phyloP scores from a whole-genome alignment of 2,888 invertebrate species.

The Rhynchonema sp. region DNA sequence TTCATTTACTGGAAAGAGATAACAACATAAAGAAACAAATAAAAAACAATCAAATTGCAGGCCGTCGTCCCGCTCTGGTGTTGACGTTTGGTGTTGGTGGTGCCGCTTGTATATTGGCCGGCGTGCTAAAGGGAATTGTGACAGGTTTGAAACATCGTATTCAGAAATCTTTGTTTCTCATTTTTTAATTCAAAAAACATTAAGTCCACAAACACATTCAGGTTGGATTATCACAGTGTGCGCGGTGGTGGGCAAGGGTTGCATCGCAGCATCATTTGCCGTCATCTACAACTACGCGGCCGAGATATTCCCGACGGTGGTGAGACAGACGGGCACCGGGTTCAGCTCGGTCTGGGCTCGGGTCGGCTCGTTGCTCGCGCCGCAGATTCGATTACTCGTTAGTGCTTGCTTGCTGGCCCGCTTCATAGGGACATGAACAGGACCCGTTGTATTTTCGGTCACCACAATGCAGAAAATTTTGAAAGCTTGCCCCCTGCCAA shows the following conservation, averaged over 20 bases:
- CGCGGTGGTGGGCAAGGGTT: conserved; percentile 3
- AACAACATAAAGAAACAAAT: too few relatives aligned
- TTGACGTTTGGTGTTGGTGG: conserved; percentile 2
- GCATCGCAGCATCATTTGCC: conserved; percentile 6
- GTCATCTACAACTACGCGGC: conserved; percentile 8
- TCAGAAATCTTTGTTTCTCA: too few relatives aligned
- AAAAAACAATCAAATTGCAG: too few relatives aligned
- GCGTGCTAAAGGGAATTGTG: not conserved
- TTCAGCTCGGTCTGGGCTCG: conserved; percentile 5
- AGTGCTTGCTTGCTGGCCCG: too few relatives aligned
- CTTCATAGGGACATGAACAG: too few relatives aligned
- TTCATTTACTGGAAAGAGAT: too few relatives aligned
- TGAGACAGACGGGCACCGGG: conserved; percentile 6
- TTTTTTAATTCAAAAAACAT: not conserved
- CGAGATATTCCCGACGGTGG: conserved; percentile 3
- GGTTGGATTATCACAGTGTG: not conserved
- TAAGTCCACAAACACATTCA: not conserved
- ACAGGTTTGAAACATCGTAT: not conserved
- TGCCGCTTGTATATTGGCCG: not conserved
- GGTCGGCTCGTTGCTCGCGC: conserved; percentile 5
- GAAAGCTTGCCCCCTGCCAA: too few relatives aligned
- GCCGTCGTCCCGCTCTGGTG: conserved; percentile 1
- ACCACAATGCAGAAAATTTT: too few relatives aligned
- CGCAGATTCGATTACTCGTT: conserved; percentile 7
- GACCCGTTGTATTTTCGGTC: too few relatives aligned